phyloP scores from a whole-genome alignment of 2,888 invertebrate genomes.

The Cheilosia grossa region DNA sequence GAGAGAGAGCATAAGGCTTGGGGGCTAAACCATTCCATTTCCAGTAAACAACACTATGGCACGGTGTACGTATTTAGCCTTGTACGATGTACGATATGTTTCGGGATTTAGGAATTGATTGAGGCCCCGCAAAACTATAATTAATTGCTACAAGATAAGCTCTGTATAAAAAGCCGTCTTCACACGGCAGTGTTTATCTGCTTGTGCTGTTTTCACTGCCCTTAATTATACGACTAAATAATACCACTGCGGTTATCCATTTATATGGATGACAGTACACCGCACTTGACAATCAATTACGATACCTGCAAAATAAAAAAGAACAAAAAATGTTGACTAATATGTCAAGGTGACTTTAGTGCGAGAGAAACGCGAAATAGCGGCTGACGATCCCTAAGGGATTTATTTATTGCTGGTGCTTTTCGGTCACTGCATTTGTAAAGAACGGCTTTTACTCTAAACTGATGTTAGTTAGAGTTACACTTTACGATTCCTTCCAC shows the following conservation, averaged over 20 bases:
- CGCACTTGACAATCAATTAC: slow-evolving; percentile 7
- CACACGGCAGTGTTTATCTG: slow-evolving; percentile 30
- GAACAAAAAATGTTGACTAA: slow-evolving; percentile 2
- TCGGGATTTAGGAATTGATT: slow-evolving; percentile 43
- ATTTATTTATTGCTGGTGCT: too few relatives aligned
- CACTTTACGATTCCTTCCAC: too few relatives aligned
- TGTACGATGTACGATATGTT: slow-evolving; percentile 20
- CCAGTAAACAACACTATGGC: slow-evolving; percentile 1
- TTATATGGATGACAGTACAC: slow-evolving; percentile 39
- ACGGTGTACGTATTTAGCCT: slow-evolving; percentile 8
- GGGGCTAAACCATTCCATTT: background rate
- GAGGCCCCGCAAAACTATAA: slow-evolving; percentile 44
- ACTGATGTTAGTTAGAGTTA: too few relatives aligned
- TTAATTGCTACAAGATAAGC: slow-evolving; percentile 58
- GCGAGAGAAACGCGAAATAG: background rate
- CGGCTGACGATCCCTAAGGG: background rate
- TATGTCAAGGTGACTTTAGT: slow-evolving; percentile 3
- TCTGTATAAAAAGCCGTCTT: slow-evolving; percentile 16
- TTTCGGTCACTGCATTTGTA: too few relatives aligned
- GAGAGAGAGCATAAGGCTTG: background rate
- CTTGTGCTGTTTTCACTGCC: background rate
- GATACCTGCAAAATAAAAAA: background rate
- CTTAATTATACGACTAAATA: slow-evolving; percentile 39
- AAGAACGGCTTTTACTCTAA: too few relatives aligned
- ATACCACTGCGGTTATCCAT: slow-evolving; percentile 32